Conservation (phyloP, 2,888 invertebrate genomes). For the Habrosyne pyritoides region DNA sequence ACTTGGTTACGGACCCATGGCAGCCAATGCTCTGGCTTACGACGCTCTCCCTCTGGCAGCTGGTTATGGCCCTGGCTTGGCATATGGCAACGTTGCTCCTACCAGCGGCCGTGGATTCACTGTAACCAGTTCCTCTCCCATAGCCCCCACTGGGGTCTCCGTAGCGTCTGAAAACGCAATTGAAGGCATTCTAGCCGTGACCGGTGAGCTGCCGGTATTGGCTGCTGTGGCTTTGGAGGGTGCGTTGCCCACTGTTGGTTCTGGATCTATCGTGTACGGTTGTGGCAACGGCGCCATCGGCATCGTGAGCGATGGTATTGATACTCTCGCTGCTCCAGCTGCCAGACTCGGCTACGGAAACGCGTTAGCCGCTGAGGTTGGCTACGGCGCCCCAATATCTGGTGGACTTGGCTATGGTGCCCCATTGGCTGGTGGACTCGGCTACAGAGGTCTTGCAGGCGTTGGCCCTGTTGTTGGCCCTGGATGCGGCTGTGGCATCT, state of each 20-base stretch:
- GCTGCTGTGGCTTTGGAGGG: constrained; percentile 40
- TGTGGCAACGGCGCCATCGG: constrained; percentile 39
- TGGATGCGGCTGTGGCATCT: too few species aligned
- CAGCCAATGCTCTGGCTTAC: not conserved
- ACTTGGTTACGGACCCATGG: not conserved
- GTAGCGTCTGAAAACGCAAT: constrained; percentile 41
- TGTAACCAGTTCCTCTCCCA: constrained; percentile 32
- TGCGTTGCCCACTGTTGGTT: constrained; percentile 33
- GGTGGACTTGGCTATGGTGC: not conserved
- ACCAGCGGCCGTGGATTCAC: constrained; percentile 20
- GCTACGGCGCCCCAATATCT: too few species aligned
- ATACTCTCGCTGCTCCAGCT: not conserved
- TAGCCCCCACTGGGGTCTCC: constrained; percentile 36
- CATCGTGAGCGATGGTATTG: constrained; percentile 23
- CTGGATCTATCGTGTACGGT: constrained; percentile 35
- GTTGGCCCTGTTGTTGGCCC: too few species aligned
- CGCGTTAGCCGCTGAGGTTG: not conserved
- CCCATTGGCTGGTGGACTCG: not conserved
- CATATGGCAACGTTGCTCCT: not conserved
- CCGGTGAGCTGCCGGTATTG: constrained; percentile 37
- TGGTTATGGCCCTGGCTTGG: not conserved
- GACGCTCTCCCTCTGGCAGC: not conserved
- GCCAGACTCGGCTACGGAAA: not conserved
- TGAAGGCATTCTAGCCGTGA: constrained; percentile 32
- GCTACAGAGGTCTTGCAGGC: not conserved